Conservation (phyloP, 2,797 vertebrate species). For the Chelon auratus region DNA sequence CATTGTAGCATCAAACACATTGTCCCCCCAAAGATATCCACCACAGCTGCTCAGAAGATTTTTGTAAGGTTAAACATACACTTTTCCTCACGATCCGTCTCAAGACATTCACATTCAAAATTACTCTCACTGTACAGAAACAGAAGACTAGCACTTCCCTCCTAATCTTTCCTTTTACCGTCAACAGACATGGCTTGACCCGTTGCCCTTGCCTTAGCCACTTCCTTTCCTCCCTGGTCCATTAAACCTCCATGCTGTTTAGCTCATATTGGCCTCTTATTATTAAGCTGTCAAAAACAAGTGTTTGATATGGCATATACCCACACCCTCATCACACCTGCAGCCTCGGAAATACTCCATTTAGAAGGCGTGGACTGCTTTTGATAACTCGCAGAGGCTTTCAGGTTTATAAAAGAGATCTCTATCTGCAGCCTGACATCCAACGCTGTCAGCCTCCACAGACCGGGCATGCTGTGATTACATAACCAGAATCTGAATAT, state of each 20-base stretch:
- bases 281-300: conserved; percentile 14
- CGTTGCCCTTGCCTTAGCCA: conserved; percentile 1
- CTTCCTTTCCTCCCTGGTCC: conserved; percentile 20
- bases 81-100: conserved; percentile 27
- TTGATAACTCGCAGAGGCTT: conserved; percentile 41
- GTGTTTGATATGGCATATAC: conserved; percentile 3
- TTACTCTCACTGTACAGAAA: conserved; percentile 13
- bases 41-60: not conserved
- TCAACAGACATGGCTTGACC: conserved; percentile 6
- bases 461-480: conserved; percentile 67
- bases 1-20: conserved; percentile 25
- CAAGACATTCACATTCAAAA: not conserved
- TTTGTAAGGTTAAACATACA: conserved; percentile 11
- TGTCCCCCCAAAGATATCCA: not conserved
- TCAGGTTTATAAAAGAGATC: conserved; percentile 62
- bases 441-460: conserved; percentile 74
- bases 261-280: conserved; percentile 14
- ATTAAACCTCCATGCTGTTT: conserved; percentile 10
- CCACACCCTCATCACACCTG: conserved; percentile 8
- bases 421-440: conserved; percentile 67
- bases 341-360: conserved; percentile 28
- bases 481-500: conserved; percentile 72
- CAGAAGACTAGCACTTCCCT: conserved; percentile 1
- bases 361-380: conserved; percentile 31
- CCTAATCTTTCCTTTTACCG: conserved; percentile 14